These are phyloP conservation scores for Andricus grossulariae DNA, from an alignment of 1,140 invertebrate species.

Conservation along the genomic window DNA sequence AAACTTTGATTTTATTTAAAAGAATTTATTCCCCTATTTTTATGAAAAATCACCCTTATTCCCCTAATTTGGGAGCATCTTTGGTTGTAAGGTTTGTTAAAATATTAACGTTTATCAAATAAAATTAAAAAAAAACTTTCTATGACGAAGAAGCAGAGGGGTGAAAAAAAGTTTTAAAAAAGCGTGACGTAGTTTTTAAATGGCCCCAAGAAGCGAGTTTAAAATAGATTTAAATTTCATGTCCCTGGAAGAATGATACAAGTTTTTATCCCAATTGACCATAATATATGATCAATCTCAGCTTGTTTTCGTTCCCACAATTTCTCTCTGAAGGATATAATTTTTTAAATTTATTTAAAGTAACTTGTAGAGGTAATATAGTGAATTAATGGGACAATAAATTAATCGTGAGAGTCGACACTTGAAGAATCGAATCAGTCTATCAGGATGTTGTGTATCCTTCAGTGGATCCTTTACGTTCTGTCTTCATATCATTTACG, in stretches of 20 bases:
- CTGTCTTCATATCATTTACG: slow-evolving; percentile 31
- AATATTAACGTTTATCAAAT: no score
- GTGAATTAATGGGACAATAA: slow-evolving; percentile 9
- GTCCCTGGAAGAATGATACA: no score
- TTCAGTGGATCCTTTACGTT: neutral
- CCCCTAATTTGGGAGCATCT: no score
- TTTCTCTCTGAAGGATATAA: neutral
- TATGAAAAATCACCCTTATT: no score
- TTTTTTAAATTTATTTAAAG: neutral
- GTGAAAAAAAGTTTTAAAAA: no score
- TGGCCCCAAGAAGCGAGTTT: neutral
- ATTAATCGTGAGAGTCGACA: neutral
- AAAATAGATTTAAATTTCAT: neutral
- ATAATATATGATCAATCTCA: neutral
- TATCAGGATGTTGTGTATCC: slow-evolving; percentile 10
- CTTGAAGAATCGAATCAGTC: slow-evolving; percentile 4
- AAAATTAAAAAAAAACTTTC: no score
- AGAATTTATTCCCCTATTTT: no score
- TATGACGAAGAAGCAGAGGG: no score
- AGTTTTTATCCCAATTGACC: no score
- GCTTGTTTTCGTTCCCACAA: neutral
- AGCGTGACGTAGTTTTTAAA: no score
- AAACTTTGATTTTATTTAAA: no score
- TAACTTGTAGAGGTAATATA: slow-evolving; percentile 6
- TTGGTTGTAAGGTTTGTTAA: no score